Evolutionary conservation across 2,797 vertebrate genomes (phyloP).

Genomic region (Malacoraja senta): DNA sequence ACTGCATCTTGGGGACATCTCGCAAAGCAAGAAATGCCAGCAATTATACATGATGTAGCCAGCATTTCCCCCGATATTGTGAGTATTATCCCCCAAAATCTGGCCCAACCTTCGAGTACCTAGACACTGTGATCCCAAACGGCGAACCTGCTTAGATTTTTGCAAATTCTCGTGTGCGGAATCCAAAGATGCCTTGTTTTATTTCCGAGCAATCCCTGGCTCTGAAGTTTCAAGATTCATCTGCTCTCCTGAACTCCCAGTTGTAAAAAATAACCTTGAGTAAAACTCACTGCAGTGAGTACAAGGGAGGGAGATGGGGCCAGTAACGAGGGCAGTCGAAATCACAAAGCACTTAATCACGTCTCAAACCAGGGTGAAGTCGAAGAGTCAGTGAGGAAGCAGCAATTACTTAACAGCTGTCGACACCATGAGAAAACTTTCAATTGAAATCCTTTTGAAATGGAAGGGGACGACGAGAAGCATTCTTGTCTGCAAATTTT

Average conservation of each 20-base stretch:
- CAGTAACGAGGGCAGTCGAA: neutral
- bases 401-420: neutral
- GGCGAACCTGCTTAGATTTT: neutral
- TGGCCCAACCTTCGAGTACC: neutral
- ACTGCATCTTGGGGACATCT: too few relatives aligned
- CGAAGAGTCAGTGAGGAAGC: neutral
- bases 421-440: constrained; percentile 8
- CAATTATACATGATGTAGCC: too few relatives aligned
- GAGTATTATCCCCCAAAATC: too few relatives aligned
- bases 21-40: too few relatives aligned
- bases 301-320: neutral
- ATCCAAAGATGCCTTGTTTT: neutral
- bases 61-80: too few relatives aligned
- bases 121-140: neutral
- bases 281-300: neutral
- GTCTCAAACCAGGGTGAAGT: neutral
- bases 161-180: neutral
- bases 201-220: neutral
- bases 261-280: neutral
- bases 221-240: neutral
- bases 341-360: neutral
- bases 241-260: neutral
- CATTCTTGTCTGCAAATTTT: neutral
- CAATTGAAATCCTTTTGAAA: neutral
- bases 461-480: neutral